Conservation (phyloP, 2,797 vertebrate genomes). For the Tympanoctomys barrerae region DNA sequence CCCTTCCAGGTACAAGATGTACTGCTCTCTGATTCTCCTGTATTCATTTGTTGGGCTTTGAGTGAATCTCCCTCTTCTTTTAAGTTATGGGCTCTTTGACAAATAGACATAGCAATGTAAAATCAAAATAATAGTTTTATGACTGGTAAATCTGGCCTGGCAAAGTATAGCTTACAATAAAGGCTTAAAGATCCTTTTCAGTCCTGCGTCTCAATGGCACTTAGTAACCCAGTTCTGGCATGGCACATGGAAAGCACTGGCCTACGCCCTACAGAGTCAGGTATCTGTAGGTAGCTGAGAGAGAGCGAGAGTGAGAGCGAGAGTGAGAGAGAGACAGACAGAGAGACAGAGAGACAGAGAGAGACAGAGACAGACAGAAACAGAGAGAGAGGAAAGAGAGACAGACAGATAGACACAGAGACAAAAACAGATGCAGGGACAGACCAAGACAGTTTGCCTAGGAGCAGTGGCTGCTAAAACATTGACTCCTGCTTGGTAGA, state of each 20-base stretch:
- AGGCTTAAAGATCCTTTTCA: neutral
- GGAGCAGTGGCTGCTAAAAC: neutral
- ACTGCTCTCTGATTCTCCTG: neutral
- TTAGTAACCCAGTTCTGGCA: neutral
- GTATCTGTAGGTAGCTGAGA: neutral
- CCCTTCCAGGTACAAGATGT: conserved; percentile 3
- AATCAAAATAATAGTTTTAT: conserved; percentile 4
- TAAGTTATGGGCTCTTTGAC: neutral
- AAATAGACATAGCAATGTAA: neutral
- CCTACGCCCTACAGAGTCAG: neutral
- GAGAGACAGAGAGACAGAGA: neutral
- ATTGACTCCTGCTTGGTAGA: neutral
- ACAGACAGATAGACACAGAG: neutral
- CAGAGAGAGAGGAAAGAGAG: neutral
- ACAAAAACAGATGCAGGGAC: too few relatives aligned
- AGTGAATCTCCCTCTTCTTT: neutral
- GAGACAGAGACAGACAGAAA: too few relatives aligned
- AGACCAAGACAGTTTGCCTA: neutral
- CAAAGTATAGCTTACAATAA: neutral
- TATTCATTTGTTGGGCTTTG: neutral
- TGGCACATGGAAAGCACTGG: neutral
- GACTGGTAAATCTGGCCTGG: neutral
- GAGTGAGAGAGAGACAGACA: neutral
- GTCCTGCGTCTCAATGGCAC: neutral
- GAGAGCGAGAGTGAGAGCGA: neutral